These are phyloP conservation scores for Tyto alba DNA, from an alignment of 2,113 vertebrate genomes.

Conservation along the genomic window DNA sequence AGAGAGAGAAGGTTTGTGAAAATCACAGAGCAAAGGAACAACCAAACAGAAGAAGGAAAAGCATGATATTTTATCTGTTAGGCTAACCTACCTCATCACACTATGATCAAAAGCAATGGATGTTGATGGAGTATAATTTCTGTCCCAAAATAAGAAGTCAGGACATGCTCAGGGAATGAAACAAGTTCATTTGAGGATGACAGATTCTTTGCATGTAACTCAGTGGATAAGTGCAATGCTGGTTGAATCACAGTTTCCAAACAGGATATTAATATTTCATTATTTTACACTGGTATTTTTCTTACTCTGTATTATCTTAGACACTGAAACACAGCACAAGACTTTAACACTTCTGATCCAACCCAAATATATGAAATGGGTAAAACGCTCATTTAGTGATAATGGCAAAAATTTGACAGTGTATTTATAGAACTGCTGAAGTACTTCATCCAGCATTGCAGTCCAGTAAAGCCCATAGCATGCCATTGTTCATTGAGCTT, in stretches of 20 bases:
- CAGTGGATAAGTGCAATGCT: not conserved
- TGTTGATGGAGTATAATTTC: not conserved
- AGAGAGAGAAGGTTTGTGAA: not conserved
- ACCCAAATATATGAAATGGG: not conserved
- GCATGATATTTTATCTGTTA: not conserved
- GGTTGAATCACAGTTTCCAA: conserved; percentile 15
- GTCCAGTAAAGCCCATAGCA: not conserved
- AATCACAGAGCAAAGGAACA: not conserved
- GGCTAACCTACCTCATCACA: not conserved
- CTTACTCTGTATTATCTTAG: not conserved
- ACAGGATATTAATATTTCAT: conserved; percentile 34
- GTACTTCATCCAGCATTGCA: not conserved
- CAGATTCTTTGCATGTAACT: not conserved
- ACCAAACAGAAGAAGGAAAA: not conserved
- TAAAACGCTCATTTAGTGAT: not conserved
- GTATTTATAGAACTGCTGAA: not conserved
- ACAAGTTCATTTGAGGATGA: not conserved
- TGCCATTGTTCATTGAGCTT: not conserved
- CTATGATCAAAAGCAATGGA: not conserved
- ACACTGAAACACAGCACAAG: not conserved
- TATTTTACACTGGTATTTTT: not conserved
- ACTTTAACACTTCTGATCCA: not conserved
- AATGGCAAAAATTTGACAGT: not conserved
- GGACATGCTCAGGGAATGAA: not conserved
- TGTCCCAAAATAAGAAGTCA: not conserved